Conservation (phyloP, 2,797 vertebrate species). For the Amblyraja radiata region DNA sequence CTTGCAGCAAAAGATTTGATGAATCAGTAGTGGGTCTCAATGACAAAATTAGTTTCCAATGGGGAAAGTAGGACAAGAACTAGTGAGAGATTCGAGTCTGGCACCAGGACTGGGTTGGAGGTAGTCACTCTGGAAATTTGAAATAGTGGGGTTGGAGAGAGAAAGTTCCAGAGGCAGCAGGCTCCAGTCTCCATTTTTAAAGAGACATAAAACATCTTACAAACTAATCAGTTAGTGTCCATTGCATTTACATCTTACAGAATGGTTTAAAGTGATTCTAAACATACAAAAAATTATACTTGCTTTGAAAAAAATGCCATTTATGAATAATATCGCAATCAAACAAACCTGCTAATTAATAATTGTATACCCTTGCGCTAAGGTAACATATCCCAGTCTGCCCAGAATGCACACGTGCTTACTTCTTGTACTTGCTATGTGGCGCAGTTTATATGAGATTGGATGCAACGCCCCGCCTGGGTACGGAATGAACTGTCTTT, state of each 20-base stretch:
- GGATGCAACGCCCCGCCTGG: constrained; percentile 15
- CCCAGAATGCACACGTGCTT: background rate
- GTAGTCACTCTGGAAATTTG: no score
- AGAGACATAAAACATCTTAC: no score
- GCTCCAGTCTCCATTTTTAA: no score
- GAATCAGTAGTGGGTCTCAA: no score
- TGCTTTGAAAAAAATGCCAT: background rate
- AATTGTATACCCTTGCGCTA: background rate
- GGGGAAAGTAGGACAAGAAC: no score
- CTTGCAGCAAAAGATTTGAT: no score
- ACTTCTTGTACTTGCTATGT: background rate
- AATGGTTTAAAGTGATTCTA: background rate
- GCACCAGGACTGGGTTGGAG: no score
- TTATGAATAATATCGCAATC: background rate
- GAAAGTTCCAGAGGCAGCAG: no score
- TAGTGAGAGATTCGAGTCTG: no score
- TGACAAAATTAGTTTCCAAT: no score
- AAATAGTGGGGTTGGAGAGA: no score
- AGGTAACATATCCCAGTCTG: background rate
- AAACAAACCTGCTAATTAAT: background rate
- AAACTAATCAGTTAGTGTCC: background rate
- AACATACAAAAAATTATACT: no score
- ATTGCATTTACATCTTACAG: background rate
- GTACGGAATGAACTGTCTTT: constrained; percentile 1
- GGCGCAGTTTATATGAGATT: constrained; percentile 1